Evolutionary conservation across 2,113 vertebrate species (phyloP).

Genomic region (Limanda limanda): DNA sequence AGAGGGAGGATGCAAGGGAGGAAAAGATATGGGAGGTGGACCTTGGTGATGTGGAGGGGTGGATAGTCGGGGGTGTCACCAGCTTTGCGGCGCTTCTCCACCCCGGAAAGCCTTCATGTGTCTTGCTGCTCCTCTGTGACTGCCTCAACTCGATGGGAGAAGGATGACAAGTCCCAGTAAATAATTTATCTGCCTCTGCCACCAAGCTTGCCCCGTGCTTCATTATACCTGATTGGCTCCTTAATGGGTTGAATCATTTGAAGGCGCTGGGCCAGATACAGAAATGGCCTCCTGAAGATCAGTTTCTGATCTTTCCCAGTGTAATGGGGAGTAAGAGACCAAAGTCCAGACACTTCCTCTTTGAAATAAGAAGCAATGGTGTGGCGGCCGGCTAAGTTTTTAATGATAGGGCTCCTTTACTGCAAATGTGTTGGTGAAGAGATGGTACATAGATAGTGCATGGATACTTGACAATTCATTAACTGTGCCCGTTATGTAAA

Average conservation of each 20-base stretch:
- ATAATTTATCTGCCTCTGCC: slow-evolving; percentile 80
- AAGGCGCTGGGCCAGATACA: slow-evolving; percentile 39
- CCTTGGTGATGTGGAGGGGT: slow-evolving; percentile 49
- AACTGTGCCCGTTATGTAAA: slow-evolving; percentile 54
- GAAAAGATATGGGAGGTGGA: slow-evolving; percentile 69
- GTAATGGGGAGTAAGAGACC: slow-evolving; percentile 58
- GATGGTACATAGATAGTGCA: slow-evolving; percentile 30
- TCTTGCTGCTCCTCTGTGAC: slow-evolving; percentile 55
- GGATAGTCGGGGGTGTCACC: slow-evolving; percentile 63
- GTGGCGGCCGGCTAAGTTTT: slow-evolving; percentile 47
- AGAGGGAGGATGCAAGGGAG: slow-evolving; percentile 35
- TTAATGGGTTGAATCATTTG: slow-evolving; percentile 78
- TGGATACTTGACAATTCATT: slow-evolving; percentile 54
- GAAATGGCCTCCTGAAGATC: slow-evolving; percentile 59
- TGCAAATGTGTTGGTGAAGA: slow-evolving; percentile 23
- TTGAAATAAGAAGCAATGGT: slow-evolving; percentile 43
- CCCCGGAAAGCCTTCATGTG: slow-evolving; percentile 78
- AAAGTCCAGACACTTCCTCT: slow-evolving; percentile 52
- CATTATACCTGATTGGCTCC: slow-evolving; percentile 79
- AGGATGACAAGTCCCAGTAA: slow-evolving; percentile 80
- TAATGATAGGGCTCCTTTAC: slow-evolving; percentile 55
- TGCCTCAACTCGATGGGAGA: slow-evolving; percentile 57
- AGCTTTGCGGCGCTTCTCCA: slow-evolving; percentile 60
- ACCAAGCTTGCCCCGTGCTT: slow-evolving; percentile 64
- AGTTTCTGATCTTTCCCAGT: slow-evolving; percentile 50